phyloP scores from a whole-genome alignment of 1,140 invertebrate genomes.

The Drosophila trapezifrons region DNA sequence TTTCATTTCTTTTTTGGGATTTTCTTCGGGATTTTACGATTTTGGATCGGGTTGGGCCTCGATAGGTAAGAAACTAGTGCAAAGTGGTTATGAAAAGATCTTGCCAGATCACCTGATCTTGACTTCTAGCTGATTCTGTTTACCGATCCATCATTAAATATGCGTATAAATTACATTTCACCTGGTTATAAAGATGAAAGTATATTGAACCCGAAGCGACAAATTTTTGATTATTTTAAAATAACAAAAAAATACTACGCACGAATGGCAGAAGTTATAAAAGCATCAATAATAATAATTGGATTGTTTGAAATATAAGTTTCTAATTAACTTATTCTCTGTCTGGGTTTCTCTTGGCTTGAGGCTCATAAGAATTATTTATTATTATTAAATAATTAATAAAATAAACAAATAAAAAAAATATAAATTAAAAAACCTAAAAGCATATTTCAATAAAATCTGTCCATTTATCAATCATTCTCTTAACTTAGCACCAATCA shows the following conservation, averaged over 20 bases:
- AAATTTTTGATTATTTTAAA: neutral
- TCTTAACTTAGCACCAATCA: neutral
- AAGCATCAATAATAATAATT: too few species aligned
- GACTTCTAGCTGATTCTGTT: slow-evolving; percentile 9
- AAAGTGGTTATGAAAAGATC: slow-evolving; percentile 46
- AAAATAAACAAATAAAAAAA: neutral
- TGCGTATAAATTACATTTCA: slow-evolving; percentile 14
- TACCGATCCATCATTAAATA: slow-evolving; percentile 15
- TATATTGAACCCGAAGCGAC: neutral
- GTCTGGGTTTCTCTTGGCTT: too few species aligned
- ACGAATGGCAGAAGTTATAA: neutral
- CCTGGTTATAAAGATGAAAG: neutral
- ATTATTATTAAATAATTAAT: neutral
- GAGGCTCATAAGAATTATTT: neutral
- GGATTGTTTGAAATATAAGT: too few species aligned
- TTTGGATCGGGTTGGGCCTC: slow-evolving; percentile 2
- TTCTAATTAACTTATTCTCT: too few species aligned
- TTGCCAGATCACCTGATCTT: slow-evolving; percentile 30
- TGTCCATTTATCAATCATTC: neutral
- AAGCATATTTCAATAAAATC: neutral
- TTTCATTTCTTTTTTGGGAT: slow-evolving; percentile 30
- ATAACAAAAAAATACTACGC: neutral
- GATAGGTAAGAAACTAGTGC: slow-evolving; percentile 35
- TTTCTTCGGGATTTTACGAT: slow-evolving; percentile 66
- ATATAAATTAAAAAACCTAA: neutral